A percentile compares a stretch with the other conserved stretches of the same genome.
These are phyloP conservation scores for Zeuzera pyrina DNA, from an alignment of 2,888 invertebrate species.

Conservation along the genomic window DNA sequence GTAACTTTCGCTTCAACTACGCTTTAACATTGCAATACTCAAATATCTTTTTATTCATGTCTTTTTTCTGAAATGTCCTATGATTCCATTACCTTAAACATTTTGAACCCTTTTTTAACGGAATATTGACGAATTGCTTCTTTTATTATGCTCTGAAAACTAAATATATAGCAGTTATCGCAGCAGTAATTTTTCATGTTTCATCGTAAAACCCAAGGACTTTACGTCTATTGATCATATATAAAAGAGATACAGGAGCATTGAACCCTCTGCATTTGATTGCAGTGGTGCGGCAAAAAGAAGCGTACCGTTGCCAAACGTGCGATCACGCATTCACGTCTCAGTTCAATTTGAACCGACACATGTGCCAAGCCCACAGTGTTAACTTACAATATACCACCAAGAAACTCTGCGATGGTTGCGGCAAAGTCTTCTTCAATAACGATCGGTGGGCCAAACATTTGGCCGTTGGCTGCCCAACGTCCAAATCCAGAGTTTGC, in stretches of 20 bases:
- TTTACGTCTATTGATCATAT: too few relatives aligned
- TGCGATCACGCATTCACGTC: background rate
- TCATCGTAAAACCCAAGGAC: too few relatives aligned
- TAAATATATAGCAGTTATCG: too few relatives aligned
- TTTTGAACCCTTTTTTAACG: too few relatives aligned
- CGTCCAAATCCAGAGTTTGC: background rate
- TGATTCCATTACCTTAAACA: too few relatives aligned
- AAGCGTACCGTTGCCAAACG: background rate
- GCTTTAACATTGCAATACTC: too few relatives aligned
- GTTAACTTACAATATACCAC: background rate
- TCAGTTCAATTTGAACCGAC: constrained; percentile 3
- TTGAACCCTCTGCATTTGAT: constrained; percentile 2
- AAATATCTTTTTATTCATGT: too few relatives aligned
- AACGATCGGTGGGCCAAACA: constrained; percentile 5
- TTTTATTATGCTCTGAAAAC: too few relatives aligned
- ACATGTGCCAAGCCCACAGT: background rate
- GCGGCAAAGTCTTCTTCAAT: constrained; percentile 6
- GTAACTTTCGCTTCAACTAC: too few relatives aligned
- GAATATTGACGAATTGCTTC: too few relatives aligned
- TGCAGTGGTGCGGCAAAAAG: constrained; percentile 5
- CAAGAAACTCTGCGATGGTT: constrained; percentile 5
- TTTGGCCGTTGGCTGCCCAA: constrained; percentile 6
- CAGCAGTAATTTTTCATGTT: too few relatives aligned
- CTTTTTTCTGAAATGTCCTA: too few relatives aligned
- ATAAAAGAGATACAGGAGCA: background rate